Evolutionary conservation across 2,113 vertebrate genomes (phyloP).

Genomic region (Anarrhichthys ocellatus): DNA sequence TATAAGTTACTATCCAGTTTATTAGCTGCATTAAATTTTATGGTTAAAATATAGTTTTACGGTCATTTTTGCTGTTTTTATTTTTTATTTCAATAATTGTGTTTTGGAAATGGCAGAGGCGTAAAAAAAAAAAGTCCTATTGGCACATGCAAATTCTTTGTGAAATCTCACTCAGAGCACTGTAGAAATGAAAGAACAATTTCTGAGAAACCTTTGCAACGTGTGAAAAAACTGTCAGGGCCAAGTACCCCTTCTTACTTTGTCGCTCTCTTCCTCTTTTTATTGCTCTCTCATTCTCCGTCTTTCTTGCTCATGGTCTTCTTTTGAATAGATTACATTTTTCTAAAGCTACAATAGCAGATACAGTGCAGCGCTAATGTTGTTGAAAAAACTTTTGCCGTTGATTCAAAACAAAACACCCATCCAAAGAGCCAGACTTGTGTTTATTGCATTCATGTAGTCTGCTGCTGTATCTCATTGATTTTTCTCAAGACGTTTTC

Average conservation of each 20-base stretch:
- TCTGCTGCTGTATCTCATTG: constrained; percentile 8
- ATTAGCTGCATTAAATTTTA: constrained; percentile 50
- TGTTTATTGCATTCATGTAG: constrained; percentile 27
- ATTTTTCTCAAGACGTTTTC: constrained; percentile 40
- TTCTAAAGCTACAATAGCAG: constrained; percentile 33
- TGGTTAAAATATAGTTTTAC: constrained; percentile 54
- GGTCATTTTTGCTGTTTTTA: constrained; percentile 29
- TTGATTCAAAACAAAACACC: constrained; percentile 38
- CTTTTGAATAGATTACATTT: constrained; percentile 28
- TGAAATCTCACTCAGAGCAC: constrained; percentile 6
- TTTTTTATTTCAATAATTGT: constrained; percentile 26
- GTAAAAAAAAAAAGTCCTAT: not conserved
- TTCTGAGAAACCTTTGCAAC: constrained; percentile 56
- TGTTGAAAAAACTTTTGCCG: constrained; percentile 26
- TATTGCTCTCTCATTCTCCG: not conserved
- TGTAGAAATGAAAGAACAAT: constrained; percentile 25
- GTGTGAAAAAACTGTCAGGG: constrained; percentile 58
- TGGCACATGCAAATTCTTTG: not conserved
- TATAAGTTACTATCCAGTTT: constrained; percentile 46
- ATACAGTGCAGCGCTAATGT: constrained; percentile 13
- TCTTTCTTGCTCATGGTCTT: not conserved
- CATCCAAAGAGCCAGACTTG: constrained; percentile 26
- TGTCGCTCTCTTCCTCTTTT: constrained; percentile 2
- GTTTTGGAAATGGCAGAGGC: not conserved
- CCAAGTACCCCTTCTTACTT: not conserved